Evolutionary conservation across 2,797 vertebrate species (phyloP), one percentile per base, ranked within the genome.

Genomic region (Sandelia bainsii): DNA sequence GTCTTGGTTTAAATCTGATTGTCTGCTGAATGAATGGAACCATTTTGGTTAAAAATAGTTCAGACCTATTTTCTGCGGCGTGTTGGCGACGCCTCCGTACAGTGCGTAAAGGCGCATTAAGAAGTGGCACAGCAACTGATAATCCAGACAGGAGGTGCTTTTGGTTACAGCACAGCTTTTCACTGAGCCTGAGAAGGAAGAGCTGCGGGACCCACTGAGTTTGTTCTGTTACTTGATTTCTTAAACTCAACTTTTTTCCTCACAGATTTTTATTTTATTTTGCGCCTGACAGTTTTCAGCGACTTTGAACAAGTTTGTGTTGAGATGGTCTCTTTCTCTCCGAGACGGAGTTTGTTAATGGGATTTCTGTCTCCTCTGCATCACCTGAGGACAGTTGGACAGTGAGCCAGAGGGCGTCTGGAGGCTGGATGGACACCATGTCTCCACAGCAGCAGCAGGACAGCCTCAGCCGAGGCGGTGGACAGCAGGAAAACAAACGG

Each of bases 381-480:
- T 69, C 82, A 65, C 58, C 71, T 40, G 72, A 71, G 79, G 68
- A 72, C 84, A 27, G 69, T 2, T 4, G 82, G 71, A 63, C 80
- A 67, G 57, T 84, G 88, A 88, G 46, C 52, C 58, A 29, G 0
- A 12, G 51, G 2, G 45, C 65, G 77, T 66, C 70, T 46, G 61
- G 52, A 66, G 81, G 53, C 87, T 90, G 89, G 69, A 91, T 92
- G 92, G 90, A 92, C 74, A 69, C 39, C 83, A 91, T 93, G 92
- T 92, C 93, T 71, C 93, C 92, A 0, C 91, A 91, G 40, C 89
- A 89, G 66, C 88, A 85, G n/a, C 82, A 85, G 80, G 81, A 90
- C 75, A 69, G 70, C 52, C 51, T 71, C 23, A 64, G 64, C 62
- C 69, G 81, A 17, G 80, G 69, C 54, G 72, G 68, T 0, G 81